Percentiles rank a stretch among this genome's conserved stretches.
Evolutionary conservation across 2,888 invertebrate genomes (phyloP).

Genomic region (Lasioglossum villosulum): DNA sequence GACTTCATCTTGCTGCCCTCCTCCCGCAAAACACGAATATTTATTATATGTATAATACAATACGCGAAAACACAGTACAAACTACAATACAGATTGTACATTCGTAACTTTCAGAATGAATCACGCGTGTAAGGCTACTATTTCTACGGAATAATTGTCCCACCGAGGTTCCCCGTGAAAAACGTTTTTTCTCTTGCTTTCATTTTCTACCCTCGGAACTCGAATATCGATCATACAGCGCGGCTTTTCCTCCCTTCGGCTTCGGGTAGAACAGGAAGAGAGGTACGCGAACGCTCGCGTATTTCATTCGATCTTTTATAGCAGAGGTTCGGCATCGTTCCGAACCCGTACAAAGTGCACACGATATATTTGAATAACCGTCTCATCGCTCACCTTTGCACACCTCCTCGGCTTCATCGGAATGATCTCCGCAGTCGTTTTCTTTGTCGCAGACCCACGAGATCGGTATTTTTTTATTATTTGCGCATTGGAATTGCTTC

Average conservation of each 20-base stretch:
- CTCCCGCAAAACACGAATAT: background rate
- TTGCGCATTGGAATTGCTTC: conserved; percentile 91
- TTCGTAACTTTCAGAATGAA: background rate
- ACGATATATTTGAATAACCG: conserved; percentile 22
- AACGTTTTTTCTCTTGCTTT: background rate
- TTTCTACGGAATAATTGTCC: background rate
- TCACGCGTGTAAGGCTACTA: background rate
- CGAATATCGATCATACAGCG: background rate
- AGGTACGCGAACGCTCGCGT: background rate
- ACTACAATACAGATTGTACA: too few relatives aligned
- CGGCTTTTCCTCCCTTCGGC: background rate
- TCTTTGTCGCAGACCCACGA: conserved; percentile 92
- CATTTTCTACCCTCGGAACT: background rate
- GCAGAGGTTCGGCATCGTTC: background rate
- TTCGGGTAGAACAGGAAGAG: background rate
- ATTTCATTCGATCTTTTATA: background rate
- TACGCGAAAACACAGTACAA: too few relatives aligned
- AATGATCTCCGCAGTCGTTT: conserved; percentile 92
- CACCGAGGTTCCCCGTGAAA: background rate
- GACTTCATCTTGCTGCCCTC: background rate
- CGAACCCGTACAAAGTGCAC: conserved; percentile 1
- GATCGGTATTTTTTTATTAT: conserved; percentile 91
- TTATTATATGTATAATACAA: background rate
- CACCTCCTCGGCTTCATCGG: conserved; percentile 91
- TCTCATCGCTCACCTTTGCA: conserved; percentile 87